These are phyloP conservation scores for Poecilia latipinna DNA, from an alignment of 2,113 vertebrate species.

Conservation along the genomic window DNA sequence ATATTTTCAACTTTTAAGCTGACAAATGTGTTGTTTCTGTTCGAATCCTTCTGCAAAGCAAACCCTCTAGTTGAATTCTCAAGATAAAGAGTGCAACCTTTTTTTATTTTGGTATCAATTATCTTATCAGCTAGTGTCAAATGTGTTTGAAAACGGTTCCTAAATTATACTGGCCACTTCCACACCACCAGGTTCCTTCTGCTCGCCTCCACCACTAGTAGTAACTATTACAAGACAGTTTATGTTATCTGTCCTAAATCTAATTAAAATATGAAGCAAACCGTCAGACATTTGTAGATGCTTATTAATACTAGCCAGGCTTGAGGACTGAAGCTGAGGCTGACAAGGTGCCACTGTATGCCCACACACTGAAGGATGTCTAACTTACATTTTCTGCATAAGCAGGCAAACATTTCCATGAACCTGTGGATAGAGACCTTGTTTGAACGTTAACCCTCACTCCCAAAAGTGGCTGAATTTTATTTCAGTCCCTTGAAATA, in stretches of 20 bases:
- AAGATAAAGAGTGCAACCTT: background rate
- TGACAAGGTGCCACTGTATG: conserved; percentile 8
- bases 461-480: conserved; percentile 22
- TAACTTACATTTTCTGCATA: conserved; percentile 6
- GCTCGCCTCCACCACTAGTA: background rate
- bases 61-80: background rate
- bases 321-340: background rate
- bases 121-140: background rate
- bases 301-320: background rate
- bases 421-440: conserved; percentile 38
- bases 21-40: background rate
- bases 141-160: background rate
- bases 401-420: conserved; percentile 32
- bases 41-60: background rate
- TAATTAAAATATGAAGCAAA: background rate
- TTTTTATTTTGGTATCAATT: background rate
- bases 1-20: background rate
- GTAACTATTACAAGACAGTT: background rate
- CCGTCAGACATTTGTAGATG: background rate
- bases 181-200: no score
- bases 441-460: conserved; percentile 22
- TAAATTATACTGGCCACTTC: background rate
- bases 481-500: conserved; percentile 32
- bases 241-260: background rate
- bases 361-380: background rate